phyloP scores from a whole-genome alignment of 2,113 vertebrate species.

The Edolisoma coerulescens region DNA sequence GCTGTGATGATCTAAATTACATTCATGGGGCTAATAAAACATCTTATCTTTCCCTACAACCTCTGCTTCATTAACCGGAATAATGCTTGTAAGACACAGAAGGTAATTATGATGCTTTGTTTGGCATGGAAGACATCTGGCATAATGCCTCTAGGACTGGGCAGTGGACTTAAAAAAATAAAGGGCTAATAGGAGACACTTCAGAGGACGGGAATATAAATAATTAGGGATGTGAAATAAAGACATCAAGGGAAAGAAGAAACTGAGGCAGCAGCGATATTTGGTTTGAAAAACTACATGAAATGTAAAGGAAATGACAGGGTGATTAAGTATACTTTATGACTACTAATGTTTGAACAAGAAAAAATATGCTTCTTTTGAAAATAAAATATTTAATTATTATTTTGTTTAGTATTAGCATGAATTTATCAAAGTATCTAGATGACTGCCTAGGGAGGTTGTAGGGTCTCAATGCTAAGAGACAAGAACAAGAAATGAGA shows the following conservation, averaged over 20 bases:
- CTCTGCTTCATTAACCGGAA: neutral
- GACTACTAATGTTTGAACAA: neutral
- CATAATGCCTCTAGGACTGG: neutral
- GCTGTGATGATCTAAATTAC: constrained; percentile 26
- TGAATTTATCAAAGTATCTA: neutral
- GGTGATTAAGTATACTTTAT: neutral
- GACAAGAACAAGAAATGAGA: neutral
- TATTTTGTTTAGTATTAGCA: neutral
- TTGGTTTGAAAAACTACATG: neutral
- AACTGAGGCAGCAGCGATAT: neutral
- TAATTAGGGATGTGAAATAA: neutral
- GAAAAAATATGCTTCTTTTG: neutral
- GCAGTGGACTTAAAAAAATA: neutral
- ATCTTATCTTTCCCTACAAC: neutral
- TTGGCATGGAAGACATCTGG: constrained; percentile 10
- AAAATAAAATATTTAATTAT: neutral
- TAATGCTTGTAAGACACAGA: constrained; percentile 33
- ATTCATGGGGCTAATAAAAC: constrained; percentile 28
- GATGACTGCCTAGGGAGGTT: neutral
- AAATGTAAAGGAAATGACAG: neutral
- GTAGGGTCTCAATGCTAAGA: neutral
- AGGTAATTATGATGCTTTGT: constrained; percentile 25
- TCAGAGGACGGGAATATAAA: neutral
- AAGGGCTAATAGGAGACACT: neutral
- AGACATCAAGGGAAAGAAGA: neutral